These are phyloP conservation scores for Nebria brevicollis DNA, from an alignment of 2,888 invertebrate species.

Conservation along the genomic window DNA sequence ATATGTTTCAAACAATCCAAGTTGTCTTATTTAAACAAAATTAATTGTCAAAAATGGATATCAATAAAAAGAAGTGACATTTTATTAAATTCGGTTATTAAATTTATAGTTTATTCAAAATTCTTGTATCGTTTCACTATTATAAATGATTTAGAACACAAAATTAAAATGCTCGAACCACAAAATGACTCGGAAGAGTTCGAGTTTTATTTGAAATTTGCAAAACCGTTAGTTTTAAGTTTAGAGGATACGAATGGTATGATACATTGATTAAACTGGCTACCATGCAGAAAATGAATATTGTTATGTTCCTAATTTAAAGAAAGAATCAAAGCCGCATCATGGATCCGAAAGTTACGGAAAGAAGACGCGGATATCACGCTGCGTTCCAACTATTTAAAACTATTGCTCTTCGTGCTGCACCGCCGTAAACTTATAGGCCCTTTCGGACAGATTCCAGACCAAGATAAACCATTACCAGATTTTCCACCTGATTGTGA, in stretches of 20 bases:
- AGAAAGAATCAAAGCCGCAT: constrained; percentile 62
- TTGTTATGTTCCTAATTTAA: constrained; percentile 43
- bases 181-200: constrained; percentile 54
- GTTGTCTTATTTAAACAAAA: not conserved
- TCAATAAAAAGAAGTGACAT: not conserved
- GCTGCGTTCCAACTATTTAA: constrained; percentile 60
- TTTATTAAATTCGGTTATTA: too few relatives aligned
- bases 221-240: constrained; percentile 61
- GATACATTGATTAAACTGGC: constrained; percentile 29
- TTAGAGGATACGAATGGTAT: constrained; percentile 61
- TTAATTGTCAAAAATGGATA: constrained; percentile 5
- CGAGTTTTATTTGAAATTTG: constrained; percentile 62
- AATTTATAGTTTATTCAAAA: too few relatives aligned
- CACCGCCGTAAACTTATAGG: constrained; percentile 61
- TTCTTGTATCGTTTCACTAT: constrained; percentile 2
- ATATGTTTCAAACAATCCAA: not conserved
- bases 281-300: constrained; percentile 1
- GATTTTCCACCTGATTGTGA: constrained; percentile 51
- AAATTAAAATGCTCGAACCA: constrained; percentile 12
- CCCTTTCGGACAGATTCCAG: constrained; percentile 61
- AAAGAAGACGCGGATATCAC: constrained; percentile 55
- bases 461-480: constrained; percentile 54
- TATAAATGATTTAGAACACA: not conserved
- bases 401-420: constrained; percentile 62
- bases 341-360: constrained; percentile 62